Conservation (phyloP, 2,888 invertebrate genomes). For the Patella ulyssiponensis region DNA sequence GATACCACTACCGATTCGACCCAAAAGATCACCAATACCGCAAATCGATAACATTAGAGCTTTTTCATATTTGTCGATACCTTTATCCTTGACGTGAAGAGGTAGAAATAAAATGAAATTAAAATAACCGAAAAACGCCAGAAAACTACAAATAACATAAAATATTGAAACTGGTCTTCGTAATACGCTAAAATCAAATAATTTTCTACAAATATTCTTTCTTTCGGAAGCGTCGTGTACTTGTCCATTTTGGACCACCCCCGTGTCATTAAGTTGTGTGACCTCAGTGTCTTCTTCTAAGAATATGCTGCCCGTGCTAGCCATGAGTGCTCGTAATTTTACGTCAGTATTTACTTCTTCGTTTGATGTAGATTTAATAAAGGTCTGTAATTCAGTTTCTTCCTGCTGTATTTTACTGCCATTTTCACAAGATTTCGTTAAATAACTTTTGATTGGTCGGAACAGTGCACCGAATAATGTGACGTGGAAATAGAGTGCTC, state of each 20-base stretch:
- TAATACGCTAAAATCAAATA: constrained; percentile 54
- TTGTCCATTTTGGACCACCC: background rate
- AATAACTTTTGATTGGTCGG: constrained; percentile 51
- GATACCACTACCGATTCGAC: constrained; percentile 50
- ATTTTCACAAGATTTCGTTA: background rate
- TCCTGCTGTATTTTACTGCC: background rate
- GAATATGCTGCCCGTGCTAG: constrained; percentile 49
- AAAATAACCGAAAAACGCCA: constrained; percentile 60
- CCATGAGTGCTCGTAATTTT: constrained; percentile 21
- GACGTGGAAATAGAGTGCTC: constrained; percentile 54
- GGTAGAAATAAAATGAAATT: constrained; percentile 62
- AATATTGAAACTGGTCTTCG: constrained; percentile 49
- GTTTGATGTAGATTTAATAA: background rate
- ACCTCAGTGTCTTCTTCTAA: constrained; percentile 29
- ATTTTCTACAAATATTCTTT: constrained; percentile 27
- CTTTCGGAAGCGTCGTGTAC: constrained; percentile 10
- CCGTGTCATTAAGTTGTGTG: background rate
- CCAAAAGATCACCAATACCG: constrained; percentile 59
- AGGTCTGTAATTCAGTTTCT: background rate
- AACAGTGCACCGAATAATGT: constrained; percentile 52
- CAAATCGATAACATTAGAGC: constrained; percentile 56
- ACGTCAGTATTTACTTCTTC: constrained; percentile 16
- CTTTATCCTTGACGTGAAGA: constrained; percentile 37
- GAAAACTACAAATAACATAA: constrained; percentile 49
- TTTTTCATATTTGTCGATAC: constrained; percentile 48